Evolutionary conservation across 2,797 vertebrate genomes (phyloP).

Genomic region (Spheniscus humboldti): DNA sequence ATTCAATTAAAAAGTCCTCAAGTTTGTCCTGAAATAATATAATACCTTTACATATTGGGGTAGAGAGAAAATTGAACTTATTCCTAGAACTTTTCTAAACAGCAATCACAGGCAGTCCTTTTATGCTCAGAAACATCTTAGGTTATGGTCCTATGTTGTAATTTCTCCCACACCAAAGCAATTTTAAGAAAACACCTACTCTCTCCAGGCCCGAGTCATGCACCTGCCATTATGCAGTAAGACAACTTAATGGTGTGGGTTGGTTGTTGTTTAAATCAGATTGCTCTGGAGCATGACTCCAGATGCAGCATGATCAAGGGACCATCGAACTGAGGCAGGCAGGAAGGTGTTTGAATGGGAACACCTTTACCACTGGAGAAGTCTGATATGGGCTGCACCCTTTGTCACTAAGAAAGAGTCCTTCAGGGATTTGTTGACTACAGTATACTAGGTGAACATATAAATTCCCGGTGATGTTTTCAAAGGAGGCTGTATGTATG

Average conservation of each 20-base stretch:
- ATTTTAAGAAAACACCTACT: background rate
- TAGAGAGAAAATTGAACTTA: background rate
- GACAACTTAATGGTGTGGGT: background rate
- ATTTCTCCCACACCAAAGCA: background rate
- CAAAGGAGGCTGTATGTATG: background rate
- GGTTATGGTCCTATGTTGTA: background rate
- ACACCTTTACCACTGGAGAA: background rate
- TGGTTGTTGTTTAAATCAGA: background rate
- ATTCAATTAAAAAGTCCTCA: background rate
- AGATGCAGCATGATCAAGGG: background rate
- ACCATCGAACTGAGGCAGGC: fast-evolving
- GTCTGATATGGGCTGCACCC: background rate
- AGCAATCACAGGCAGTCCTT: background rate
- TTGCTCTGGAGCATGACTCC: background rate
- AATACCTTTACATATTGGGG: background rate
- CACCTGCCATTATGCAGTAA: background rate
- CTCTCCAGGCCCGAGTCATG: background rate
- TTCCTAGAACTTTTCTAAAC: background rate
- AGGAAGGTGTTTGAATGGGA: background rate
- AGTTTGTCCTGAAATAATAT: background rate
- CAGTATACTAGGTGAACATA: background rate
- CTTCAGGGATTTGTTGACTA: background rate
- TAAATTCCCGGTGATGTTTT: fast-evolving
- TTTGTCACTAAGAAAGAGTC: background rate
- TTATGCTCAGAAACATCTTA: background rate